These are phyloP conservation scores for Malurus melanocephalus DNA, from an alignment of 2,113 vertebrate species.

Conservation along the genomic window DNA sequence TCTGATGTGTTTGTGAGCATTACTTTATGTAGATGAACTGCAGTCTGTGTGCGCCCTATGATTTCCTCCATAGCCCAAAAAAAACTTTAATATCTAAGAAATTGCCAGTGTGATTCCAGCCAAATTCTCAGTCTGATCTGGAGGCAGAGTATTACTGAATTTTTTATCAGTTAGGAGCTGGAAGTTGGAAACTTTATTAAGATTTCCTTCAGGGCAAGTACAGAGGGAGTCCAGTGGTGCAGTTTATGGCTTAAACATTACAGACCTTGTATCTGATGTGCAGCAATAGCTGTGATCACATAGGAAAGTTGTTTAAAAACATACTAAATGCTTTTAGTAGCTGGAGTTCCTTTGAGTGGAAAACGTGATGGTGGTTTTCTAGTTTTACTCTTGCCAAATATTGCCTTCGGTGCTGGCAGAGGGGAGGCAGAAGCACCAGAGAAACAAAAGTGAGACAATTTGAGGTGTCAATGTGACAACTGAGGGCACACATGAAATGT, in stretches of 20 bases:
- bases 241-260: background rate
- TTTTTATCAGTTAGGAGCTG: background rate
- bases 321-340: background rate
- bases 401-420: background rate
- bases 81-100: background rate
- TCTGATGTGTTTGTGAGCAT: background rate
- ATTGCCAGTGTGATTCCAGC: background rate
- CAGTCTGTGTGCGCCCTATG: background rate
- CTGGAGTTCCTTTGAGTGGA: background rate
- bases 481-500: background rate
- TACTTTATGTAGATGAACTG: background rate
- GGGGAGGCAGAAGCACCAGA: background rate
- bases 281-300: background rate
- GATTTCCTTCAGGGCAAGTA: background rate
- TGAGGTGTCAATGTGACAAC: background rate
- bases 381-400: background rate
- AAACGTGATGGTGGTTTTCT: background rate
- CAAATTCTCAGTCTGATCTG: background rate
- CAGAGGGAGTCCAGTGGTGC: background rate
- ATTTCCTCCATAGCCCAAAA: background rate
- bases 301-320: background rate
- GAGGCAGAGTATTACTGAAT: background rate
- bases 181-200: background rate
- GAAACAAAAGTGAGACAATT: background rate
- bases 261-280: background rate